Evolutionary conservation across 2,888 invertebrate species (phyloP), one percentile per base, ranked within the genome.

Genomic region (Conomelus anceps): DNA sequence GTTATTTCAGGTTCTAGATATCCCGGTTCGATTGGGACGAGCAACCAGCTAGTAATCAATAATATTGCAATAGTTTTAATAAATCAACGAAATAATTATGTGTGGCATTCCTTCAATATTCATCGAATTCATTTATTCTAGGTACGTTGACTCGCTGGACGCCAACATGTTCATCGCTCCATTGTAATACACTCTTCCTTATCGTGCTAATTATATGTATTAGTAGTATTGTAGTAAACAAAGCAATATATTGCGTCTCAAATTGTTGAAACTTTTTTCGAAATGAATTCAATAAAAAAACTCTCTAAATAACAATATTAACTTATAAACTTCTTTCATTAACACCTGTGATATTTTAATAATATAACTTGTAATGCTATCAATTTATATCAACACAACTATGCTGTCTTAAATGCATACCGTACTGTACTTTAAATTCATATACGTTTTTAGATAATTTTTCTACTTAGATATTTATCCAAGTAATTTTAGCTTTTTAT

Each of bases 131-230:
- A 26, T 87, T 41, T 89, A 84, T 89, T 89, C n/a, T 89, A 90
- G 90, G 85, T 90, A 89, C 22, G 29, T 90, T 23, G 89, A 89
- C 22, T 23, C 34, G 3, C 24, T 90, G 89, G 89, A 90, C 88
- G 90, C 90, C n/a, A 90, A 90, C 34, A 63, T 90, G 0, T 90
- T 89, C 63, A 90, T 90, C 26, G 90, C 90, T 41, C 90, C 90
- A 11, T 90, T 90, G 20, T 90, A 89, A 90, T 84, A 87, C 29
- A 63, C 63, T 11, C 11, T 63, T 63, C 63, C 63, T n/a, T 63
- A 63, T 63, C 63, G n/a, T 63, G n/a, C n/a, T 63, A 63, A n/a
- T 63, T 63, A 13, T 20, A 63, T 41, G 22, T 22, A 86, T 3
- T 23, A 86, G 86, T 24, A 86, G 63, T n/a, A 63, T n/a, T 63